A percentile compares a stretch with the other conserved stretches of the same genome.
phyloP scores from a whole-genome alignment of 1,140 invertebrate species.

The Reticulitermes speratus region DNA sequence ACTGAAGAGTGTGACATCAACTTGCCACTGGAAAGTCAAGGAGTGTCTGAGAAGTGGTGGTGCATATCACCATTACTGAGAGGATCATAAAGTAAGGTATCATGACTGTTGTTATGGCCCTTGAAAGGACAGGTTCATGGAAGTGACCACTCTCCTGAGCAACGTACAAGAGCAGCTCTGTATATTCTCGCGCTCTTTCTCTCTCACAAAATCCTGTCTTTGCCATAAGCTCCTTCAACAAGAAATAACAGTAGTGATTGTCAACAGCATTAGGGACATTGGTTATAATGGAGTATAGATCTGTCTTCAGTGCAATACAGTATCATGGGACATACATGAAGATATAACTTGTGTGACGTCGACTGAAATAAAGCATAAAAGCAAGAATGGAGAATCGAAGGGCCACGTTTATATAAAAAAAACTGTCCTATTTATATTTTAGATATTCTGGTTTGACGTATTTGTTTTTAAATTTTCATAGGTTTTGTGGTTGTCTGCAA shows the following conservation, averaged over 20 bases:
- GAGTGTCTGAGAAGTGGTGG: background rate
- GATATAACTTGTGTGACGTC: background rate
- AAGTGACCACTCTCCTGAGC: conserved; percentile 1
- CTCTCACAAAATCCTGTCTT: background rate
- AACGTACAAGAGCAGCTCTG: background rate
- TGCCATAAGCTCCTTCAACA: background rate
- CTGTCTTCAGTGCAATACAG: background rate
- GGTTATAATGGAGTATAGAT: background rate
- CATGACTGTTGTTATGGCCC: background rate
- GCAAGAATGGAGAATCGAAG: too few relatives aligned
- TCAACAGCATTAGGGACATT: background rate
- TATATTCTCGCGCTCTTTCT: background rate
- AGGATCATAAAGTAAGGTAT: background rate
- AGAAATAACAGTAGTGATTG: background rate
- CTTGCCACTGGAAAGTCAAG: conserved; percentile 1
- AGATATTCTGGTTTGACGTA: too few relatives aligned
- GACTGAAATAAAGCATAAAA: too few relatives aligned
- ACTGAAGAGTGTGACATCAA: background rate
- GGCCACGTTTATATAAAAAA: too few relatives aligned
- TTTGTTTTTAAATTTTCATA: too few relatives aligned
- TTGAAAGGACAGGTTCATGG: background rate
- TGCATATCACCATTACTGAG: background rate
- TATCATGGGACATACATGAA: background rate
- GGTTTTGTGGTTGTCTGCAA: too few relatives aligned
- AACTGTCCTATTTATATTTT: too few relatives aligned